These are phyloP conservation scores for Dipus sagitta DNA, from an alignment of 2,797 vertebrate species.

Conservation along the genomic window DNA sequence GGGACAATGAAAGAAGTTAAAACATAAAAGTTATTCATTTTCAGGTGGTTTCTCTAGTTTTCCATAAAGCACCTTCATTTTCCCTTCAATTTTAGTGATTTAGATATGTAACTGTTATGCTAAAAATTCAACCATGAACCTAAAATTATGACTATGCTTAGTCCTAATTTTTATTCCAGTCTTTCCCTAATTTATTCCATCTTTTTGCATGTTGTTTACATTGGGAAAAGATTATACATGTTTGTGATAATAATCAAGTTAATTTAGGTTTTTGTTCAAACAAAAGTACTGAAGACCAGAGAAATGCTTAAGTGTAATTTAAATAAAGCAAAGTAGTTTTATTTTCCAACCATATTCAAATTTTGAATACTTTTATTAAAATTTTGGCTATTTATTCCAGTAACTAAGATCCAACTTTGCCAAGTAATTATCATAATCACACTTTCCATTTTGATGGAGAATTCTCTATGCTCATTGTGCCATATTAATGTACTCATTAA, in stretches of 20 bases:
- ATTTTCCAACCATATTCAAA: conserved; percentile 19
- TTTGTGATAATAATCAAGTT: conserved; percentile 44
- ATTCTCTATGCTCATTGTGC: conserved; percentile 77
- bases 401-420: neutral
- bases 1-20: neutral
- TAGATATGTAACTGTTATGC: neutral
- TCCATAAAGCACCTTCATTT: conserved; percentile 2
- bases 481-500: conserved; percentile 76
- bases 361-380: conserved; percentile 48
- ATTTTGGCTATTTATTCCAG: conserved; percentile 51
- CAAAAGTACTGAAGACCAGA: conserved; percentile 24
- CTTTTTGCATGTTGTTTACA: conserved; percentile 14
- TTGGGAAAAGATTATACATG: neutral
- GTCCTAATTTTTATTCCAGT: neutral
- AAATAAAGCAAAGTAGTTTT: conserved; percentile 16
- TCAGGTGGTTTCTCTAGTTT: neutral
- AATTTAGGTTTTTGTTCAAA: conserved; percentile 44
- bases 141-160: neutral
- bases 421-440: conserved; percentile 70
- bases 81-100: conserved; percentile 18
- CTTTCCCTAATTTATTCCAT: neutral
- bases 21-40: neutral
- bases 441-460: conserved; percentile 74
- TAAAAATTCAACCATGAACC: neutral
- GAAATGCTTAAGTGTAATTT: neutral